phyloP scores from a whole-genome alignment of 1,140 invertebrate genomes.

The Cydia fagiglandana region DNA sequence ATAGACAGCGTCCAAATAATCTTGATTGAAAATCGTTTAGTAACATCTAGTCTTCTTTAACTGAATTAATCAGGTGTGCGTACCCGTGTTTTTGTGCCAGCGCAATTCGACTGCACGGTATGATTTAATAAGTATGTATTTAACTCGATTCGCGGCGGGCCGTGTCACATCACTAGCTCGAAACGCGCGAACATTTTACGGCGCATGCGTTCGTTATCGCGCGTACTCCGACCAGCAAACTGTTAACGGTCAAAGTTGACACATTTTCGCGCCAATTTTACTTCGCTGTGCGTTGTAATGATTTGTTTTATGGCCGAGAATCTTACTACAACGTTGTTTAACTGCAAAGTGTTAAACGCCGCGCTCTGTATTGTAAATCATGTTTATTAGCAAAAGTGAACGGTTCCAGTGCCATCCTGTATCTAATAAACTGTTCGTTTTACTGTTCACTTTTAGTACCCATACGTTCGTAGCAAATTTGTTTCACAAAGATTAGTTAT shows the following conservation, averaged over 20 bases:
- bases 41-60: background rate
- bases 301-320: slow-evolving; percentile 37
- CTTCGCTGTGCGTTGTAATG: slow-evolving; percentile 38
- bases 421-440: slow-evolving; percentile 21
- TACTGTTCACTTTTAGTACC: slow-evolving; percentile 26
- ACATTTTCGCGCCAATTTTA: slow-evolving; percentile 64
- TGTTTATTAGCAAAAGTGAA: slow-evolving; percentile 37
- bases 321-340: slow-evolving; percentile 29
- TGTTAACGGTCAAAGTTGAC: slow-evolving; percentile 46
- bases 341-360: slow-evolving; percentile 37
- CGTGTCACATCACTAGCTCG: slow-evolving; percentile 43
- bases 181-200: slow-evolving; percentile 52
- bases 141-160: slow-evolving; percentile 35
- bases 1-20: slow-evolving; percentile 56
- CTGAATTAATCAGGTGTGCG: slow-evolving; percentile 4
- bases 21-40: slow-evolving; percentile 41
- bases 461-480: slow-evolving; percentile 21
- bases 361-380: slow-evolving; percentile 39
- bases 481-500: slow-evolving; percentile 6
- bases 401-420: slow-evolving; percentile 21
- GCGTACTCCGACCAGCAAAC: slow-evolving; percentile 37
- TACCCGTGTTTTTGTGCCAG: slow-evolving; percentile 8
- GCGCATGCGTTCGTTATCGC: slow-evolving; percentile 55
- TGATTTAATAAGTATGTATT: slow-evolving; percentile 34
- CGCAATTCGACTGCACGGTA: background rate